Evolutionary conservation across 1,140 invertebrate genomes (phyloP), one percentile per base, ranked within the genome.

Genomic region (Pseudoatta argentina): DNA sequence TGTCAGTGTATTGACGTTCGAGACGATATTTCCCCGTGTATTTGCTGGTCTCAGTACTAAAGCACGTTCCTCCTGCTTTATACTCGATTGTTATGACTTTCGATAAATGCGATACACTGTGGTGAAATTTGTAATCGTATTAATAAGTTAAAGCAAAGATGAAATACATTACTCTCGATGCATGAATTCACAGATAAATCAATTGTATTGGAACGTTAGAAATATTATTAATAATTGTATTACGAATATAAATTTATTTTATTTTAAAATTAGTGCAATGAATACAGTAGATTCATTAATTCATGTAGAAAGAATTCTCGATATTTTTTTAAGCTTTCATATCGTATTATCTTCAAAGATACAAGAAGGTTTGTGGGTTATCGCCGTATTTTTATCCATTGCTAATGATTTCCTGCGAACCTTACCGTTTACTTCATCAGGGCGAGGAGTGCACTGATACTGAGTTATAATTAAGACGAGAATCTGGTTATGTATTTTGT

Each of bases 1-100:
- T 34, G 66, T 44, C 53, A 27, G 24, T 66, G 24, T 83, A 83
- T 83, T 39, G 79, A 73, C 55, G 55, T 82, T 10, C 67, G 39
- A 69, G 66, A 73, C 53, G 24, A 82, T 61, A 73, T 82, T 72
- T 59, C 39, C 30, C 12, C 51, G 67, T 73, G 39, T 39, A 27
- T 75, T 83, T 53, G 27, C 55, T 83, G 77, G 75, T 57, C 55
- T 30, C 16, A 59, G n/a, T 21, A 48, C 14, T 44, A 12, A 48
- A 3, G 21, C 78, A 51, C 24, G 79, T 82, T 82, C 67, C 48
- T 21, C 57, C 27, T 34, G 24, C 30, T 72, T 82, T n/a, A 57
- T 16, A 6, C 64, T n/a, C 39, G 55, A 6, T 21, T 72, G 39
- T 59, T 73, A 30, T 39, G 53, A 73, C n/a, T 83, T 55, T 83